phyloP scores from a whole-genome alignment of 1,140 invertebrate species.

The Euglossa dilemma region DNA sequence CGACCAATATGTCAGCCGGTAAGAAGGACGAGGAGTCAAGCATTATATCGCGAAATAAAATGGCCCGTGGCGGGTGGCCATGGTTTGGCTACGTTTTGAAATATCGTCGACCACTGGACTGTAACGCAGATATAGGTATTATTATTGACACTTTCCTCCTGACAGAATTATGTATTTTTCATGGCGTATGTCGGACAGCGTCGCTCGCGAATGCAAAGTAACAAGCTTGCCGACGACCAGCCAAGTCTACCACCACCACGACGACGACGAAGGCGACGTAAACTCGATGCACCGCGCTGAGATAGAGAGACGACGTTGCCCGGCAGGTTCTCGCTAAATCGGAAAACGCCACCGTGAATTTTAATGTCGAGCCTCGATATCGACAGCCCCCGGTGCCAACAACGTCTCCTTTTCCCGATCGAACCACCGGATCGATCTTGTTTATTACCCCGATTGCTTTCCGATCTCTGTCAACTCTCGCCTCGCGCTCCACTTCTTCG shows the following conservation, averaged over 20 bases:
- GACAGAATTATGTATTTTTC: slow-evolving; percentile 64
- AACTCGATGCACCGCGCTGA: slow-evolving; percentile 11
- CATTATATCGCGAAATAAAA: slow-evolving; percentile 68
- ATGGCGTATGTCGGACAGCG: slow-evolving; percentile 8
- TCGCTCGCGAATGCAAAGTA: slow-evolving; percentile 16
- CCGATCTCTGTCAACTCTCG: background rate
- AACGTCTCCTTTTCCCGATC: background rate
- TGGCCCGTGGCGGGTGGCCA: slow-evolving; percentile 33
- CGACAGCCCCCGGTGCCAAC: background rate
- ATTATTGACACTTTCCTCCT: slow-evolving; percentile 62
- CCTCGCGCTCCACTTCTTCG: background rate
- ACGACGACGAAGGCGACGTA: slow-evolving; percentile 11
- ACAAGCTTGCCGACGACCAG: background rate
- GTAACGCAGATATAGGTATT: slow-evolving; percentile 37
- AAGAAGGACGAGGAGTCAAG: slow-evolving; percentile 65
- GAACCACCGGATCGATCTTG: background rate
- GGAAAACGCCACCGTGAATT: slow-evolving; percentile 22
- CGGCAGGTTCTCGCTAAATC: slow-evolving; percentile 34
- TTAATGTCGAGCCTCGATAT: slow-evolving; percentile 23
- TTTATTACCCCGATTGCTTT: background rate
- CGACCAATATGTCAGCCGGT: slow-evolving; percentile 64
- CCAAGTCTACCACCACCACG: background rate
- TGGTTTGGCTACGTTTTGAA: slow-evolving; percentile 23
- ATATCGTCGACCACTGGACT: slow-evolving; percentile 41
- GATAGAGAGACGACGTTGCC: slow-evolving; percentile 1